Evolutionary conservation across 2,113 vertebrate genomes (phyloP).

Genomic region (Lepisosteus oculatus): DNA sequence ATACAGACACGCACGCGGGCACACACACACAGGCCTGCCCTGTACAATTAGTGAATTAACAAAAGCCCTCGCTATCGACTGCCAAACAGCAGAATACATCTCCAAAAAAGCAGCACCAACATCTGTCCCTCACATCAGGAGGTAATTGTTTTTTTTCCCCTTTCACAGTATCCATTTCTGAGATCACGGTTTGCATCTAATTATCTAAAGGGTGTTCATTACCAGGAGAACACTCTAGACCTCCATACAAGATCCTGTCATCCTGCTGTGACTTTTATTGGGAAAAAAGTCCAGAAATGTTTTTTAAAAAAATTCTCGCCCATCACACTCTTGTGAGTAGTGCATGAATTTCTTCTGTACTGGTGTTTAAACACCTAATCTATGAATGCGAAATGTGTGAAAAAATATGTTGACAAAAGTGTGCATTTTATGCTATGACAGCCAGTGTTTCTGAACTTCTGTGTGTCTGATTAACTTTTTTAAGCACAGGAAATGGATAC

Average conservation of each 20-base stretch:
- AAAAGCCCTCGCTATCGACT: background rate
- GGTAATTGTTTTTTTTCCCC: background rate
- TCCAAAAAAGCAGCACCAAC: conserved; percentile 9
- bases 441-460: too few species aligned
- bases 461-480: too few species aligned
- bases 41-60: background rate
- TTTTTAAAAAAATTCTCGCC: background rate
- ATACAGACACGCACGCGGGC: too few species aligned
- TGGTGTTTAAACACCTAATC: too few species aligned
- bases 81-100: background rate
- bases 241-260: background rate
- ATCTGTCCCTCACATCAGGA: conserved; percentile 5
- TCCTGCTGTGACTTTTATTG: background rate
- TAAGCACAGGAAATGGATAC: too few species aligned
- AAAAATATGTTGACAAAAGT: too few species aligned
- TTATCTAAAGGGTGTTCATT: conserved; percentile 22
- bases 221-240: background rate
- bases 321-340: background rate
- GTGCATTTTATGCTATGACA: too few species aligned
- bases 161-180: background rate
- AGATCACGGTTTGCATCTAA: conserved; percentile 16
- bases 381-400: too few species aligned
- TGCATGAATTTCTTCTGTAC: too few species aligned
- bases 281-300: background rate
- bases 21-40: background rate